phyloP scores from a whole-genome alignment of 2,797 vertebrate species.

The Prunella strophiata region DNA sequence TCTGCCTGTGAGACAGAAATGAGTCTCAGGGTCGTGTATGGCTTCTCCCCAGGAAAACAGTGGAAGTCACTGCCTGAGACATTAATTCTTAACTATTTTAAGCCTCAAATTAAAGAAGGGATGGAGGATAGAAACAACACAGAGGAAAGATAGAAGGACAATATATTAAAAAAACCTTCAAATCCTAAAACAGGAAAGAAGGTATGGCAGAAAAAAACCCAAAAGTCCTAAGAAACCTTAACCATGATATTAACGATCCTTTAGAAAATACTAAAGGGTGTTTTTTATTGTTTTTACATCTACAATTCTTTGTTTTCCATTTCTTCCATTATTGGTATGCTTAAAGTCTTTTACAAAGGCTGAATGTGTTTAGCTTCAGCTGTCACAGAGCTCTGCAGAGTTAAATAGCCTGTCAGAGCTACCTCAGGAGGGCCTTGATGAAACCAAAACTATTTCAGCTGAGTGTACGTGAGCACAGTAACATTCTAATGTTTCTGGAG shows the following conservation, averaged over 20 bases:
- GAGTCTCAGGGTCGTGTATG: fast-evolving
- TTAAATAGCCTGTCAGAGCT: constrained; percentile 37
- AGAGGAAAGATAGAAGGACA: neutral
- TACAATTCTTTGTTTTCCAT: neutral
- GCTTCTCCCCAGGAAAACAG: neutral
- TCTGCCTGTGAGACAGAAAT: neutral
- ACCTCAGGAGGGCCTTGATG: constrained; percentile 15
- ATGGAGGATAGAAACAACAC: neutral
- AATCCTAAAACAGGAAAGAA: neutral
- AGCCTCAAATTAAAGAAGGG: neutral
- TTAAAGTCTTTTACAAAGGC: constrained; percentile 11
- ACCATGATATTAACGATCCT: fast-evolving
- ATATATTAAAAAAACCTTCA: fast-evolving
- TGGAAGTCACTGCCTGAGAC: neutral
- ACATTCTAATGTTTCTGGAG: neutral
- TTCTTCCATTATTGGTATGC: constrained; percentile 10
- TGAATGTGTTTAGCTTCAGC: constrained; percentile 32
- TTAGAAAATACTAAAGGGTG: neutral
- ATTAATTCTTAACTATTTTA: neutral
- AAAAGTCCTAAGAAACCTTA: neutral
- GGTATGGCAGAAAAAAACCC: neutral
- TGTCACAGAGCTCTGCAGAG: constrained; percentile 9
- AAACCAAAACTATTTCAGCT: constrained; percentile 25
- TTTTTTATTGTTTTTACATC: neutral
- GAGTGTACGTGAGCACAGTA: neutral